Percentiles rank a stretch among this genome's conserved stretches.
These are phyloP conservation scores for Mythimna loreyi DNA, from an alignment of 2,888 invertebrate genomes.

Conservation along the genomic window DNA sequence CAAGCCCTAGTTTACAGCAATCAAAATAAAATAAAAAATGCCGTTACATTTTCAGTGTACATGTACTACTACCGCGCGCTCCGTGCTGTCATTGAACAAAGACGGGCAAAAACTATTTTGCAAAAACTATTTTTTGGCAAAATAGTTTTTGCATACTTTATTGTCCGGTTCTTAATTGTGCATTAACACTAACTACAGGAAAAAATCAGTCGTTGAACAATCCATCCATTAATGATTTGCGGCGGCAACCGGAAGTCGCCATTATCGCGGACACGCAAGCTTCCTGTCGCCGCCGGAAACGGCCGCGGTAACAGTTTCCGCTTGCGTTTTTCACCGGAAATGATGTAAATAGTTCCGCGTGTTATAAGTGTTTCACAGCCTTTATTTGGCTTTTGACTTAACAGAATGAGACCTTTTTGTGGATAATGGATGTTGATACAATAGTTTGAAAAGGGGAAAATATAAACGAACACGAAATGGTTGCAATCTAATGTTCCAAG, in stretches of 20 bases:
- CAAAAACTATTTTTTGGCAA: no score
- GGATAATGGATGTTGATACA: background rate
- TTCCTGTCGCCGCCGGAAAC: slow-evolving; percentile 82
- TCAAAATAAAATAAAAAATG: no score
- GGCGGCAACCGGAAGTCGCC: slow-evolving; percentile 74
- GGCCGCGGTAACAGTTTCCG: slow-evolving; percentile 83
- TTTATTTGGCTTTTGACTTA: slow-evolving; percentile 40
- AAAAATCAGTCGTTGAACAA: slow-evolving; percentile 62
- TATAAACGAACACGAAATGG: no score
- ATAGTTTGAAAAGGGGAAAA: background rate
- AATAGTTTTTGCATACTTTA: slow-evolving; percentile 1
- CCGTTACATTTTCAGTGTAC: no score
- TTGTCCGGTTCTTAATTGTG: slow-evolving; percentile 34
- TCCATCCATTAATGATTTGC: slow-evolving; percentile 74
- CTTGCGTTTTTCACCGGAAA: slow-evolving; percentile 83
- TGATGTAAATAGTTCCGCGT: slow-evolving; percentile 71
- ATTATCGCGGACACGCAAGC: slow-evolving; percentile 79
- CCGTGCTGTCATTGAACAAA: background rate
- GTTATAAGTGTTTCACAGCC: slow-evolving; percentile 46
- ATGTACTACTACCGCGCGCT: no score
- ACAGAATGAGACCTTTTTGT: slow-evolving; percentile 7
- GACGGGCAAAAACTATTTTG: background rate
- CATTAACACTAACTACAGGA: slow-evolving; percentile 38
- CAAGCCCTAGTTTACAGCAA: no score
- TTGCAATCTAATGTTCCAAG: no score